A percentile compares a stretch with the other conserved stretches of the same genome.
Evolutionary conservation across 2,888 invertebrate species (phyloP).

Genomic region (Heliconius erato): DNA sequence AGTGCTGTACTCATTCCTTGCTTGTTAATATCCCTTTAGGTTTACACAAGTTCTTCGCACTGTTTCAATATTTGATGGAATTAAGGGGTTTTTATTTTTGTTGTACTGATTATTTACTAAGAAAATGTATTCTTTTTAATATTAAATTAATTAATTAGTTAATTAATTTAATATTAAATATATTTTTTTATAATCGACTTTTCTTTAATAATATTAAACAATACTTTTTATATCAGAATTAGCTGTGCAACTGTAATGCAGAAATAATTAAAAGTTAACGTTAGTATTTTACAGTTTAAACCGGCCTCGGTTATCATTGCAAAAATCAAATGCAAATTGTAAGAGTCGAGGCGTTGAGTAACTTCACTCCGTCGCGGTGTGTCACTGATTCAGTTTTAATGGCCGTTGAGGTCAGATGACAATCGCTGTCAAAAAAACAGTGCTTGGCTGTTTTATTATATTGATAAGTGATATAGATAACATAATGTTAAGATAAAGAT

Average conservation of each 20-base stretch:
- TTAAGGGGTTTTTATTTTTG: too few relatives aligned
- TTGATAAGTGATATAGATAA: slow-evolving; percentile 26
- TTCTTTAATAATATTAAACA: too few relatives aligned
- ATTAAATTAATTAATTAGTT: too few relatives aligned
- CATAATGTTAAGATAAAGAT: not conserved
- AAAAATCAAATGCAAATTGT: slow-evolving; percentile 44
- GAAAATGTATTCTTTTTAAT: too few relatives aligned
- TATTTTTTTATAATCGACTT: too few relatives aligned
- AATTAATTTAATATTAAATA: too few relatives aligned
- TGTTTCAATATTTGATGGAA: not conserved
- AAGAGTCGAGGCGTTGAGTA: slow-evolving; percentile 31
- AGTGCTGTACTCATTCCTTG: not conserved
- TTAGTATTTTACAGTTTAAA: slow-evolving; percentile 30
- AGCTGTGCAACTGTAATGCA: not conserved
- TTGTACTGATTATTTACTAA: too few relatives aligned
- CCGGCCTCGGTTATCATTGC: slow-evolving; percentile 41
- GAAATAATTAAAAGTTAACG: slow-evolving; percentile 15
- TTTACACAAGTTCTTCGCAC: not conserved
- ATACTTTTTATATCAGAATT: too few relatives aligned
- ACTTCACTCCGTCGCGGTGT: slow-evolving; percentile 26
- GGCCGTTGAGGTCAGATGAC: slow-evolving; percentile 41
- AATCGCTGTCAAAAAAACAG: slow-evolving; percentile 29
- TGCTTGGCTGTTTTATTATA: slow-evolving; percentile 10
- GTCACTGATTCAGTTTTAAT: slow-evolving; percentile 41
- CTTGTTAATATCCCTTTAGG: not conserved